Percentiles rank a stretch among this genome's conserved stretches.
phyloP scores from a whole-genome alignment of 2,113 vertebrate genomes.

The Nerophis ophidion region DNA sequence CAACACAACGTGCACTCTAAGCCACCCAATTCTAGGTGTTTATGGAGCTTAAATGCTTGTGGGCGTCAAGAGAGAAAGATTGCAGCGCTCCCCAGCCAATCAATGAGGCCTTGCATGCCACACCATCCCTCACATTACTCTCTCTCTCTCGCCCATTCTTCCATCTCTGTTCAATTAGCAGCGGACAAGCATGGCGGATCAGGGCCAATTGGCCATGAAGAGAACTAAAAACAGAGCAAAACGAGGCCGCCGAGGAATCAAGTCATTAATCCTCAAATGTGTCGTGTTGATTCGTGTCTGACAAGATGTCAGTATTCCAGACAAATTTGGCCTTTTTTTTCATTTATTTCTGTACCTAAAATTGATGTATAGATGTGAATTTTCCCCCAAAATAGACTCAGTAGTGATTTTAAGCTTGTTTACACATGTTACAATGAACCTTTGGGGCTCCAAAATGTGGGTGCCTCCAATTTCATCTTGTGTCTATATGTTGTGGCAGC shows the following conservation, averaged over 20 bases:
- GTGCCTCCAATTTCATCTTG: no score
- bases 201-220: slow-evolving; percentile 72
- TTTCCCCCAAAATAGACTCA: no score
- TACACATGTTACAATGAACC: no score
- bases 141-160: slow-evolving; percentile 22
- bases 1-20: slow-evolving; percentile 39
- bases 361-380: no score
- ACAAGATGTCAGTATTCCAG: neutral
- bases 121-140: slow-evolving; percentile 30
- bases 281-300: slow-evolving; percentile 9
- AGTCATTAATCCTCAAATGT: slow-evolving; percentile 12
- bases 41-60: slow-evolving; percentile 67
- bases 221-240: slow-evolving; percentile 55
- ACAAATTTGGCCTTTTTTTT: no score
- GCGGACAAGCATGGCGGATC: slow-evolving; percentile 60
- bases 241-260: slow-evolving; percentile 34
- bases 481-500: no score
- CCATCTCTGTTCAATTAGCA: slow-evolving; percentile 64
- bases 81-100: slow-evolving; percentile 65
- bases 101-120: slow-evolving; percentile 64
- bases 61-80: slow-evolving; percentile 68
- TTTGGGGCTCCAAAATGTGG: no score
- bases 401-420: no score
- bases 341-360: no score
- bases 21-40: slow-evolving; percentile 73